phyloP scores from a whole-genome alignment of 2,113 vertebrate species.

The Lagopus leucura region DNA sequence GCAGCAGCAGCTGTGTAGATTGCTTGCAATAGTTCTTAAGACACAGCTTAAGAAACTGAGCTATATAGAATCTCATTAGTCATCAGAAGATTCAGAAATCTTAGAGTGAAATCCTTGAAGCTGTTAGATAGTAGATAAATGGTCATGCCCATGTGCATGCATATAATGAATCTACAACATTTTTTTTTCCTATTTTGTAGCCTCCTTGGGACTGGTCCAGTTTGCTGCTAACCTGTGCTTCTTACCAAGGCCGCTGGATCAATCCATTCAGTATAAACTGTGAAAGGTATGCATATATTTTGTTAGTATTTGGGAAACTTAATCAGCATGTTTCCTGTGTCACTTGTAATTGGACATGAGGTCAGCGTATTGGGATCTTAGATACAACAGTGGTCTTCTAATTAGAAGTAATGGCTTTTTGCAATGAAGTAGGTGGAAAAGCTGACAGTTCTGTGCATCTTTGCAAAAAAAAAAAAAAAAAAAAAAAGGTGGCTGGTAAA shows the following conservation, averaged over 20 bases:
- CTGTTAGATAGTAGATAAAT: neutral
- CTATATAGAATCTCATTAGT: neutral
- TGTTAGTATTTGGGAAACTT: neutral
- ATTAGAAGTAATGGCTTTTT: neutral
- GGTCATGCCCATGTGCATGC: neutral
- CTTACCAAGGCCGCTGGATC: neutral
- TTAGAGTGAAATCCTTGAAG: neutral
- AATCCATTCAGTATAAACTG: neutral
- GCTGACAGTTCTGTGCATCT: neutral
- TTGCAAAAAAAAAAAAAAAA: neutral
- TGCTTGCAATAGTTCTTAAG: neutral
- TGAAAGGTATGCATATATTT: neutral
- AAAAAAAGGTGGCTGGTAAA: neutral
- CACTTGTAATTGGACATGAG: neutral
- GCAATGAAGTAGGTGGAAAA: neutral
- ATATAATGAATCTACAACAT: neutral
- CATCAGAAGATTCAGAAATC: neutral
- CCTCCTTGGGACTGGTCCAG: neutral
- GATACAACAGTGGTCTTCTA: neutral
- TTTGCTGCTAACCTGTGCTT: neutral
- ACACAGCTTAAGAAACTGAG: neutral
- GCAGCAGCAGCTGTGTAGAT: neutral
- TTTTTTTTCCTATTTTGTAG: neutral
- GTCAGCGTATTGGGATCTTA: neutral
- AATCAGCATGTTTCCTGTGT: neutral